Evolutionary conservation across 2,888 invertebrate genomes (phyloP), one percentile per base, ranked within the genome.

Genomic region (Leucophenga montana): DNA sequence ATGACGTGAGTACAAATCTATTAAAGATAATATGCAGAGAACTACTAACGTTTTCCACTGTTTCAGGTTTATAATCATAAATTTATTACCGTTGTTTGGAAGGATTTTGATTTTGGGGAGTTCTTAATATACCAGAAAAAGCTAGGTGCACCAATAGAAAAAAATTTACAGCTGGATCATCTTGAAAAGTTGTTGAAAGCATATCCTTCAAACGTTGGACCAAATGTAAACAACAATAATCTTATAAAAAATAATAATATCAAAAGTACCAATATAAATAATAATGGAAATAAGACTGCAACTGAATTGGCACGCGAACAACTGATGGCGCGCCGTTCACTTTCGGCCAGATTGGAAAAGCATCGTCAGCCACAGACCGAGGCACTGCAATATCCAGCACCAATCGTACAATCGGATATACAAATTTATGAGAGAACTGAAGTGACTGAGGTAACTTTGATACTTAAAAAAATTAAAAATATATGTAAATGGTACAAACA

Each of bases 1-100:
- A 78, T 71, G 80, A 84, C 77, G 84, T 85, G 71, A 80, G 79
- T n/a, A 20, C 20, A 46, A 9, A 62, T 44, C 13, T 2, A 27
- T 9, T 64, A 5, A 48, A 27, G n/a, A 20, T 16, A 68, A 22
- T 13, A 46, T 20, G 20, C 22, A 65, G 14, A 14, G 9, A 18
- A 9, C 50, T 44, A 22, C 27, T 66, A 48, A 22, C 0, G 6
- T 27, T 20, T 16, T 9, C 18, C 20, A 27, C 22, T 16, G 61
- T 71, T 56, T 11, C 71, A 87, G 77, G 80, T 85, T 64, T 84
- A 75, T 59, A 84, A 80, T 64, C 84, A 87, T 72, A 87, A 85
- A 77, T 88, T 88, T 74, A 86, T 85, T 73, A 82, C 78, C 66
- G 82, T 88, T 67, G 85, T 83, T 71, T 88, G 88, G 88, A 86